Conservation (phyloP, 2,113 vertebrate species). For the Balaeniceps rex region DNA sequence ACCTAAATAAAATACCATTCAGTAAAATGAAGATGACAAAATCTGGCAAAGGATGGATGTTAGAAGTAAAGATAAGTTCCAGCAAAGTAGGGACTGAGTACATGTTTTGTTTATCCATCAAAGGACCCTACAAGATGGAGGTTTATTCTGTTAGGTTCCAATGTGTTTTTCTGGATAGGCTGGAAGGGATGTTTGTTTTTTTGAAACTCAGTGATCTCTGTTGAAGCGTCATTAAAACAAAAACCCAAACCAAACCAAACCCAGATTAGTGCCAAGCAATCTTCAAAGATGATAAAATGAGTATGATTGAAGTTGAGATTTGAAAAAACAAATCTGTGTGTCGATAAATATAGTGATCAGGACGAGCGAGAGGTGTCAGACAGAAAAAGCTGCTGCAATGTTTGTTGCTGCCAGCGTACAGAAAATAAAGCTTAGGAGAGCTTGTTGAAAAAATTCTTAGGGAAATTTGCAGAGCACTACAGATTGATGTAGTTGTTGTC, state of each 20-base stretch:
- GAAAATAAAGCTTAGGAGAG: conserved; percentile 1
- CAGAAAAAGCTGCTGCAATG: conserved; percentile 47
- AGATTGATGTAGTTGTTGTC: not conserved
- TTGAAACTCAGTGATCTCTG: not conserved
- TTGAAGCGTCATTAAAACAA: conserved; percentile 30
- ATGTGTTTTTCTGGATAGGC: not conserved
- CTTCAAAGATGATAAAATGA: conserved; percentile 21
- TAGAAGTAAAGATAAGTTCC: not conserved
- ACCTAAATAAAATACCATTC: not conserved
- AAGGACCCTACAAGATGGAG: not conserved
- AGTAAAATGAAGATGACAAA: not conserved
- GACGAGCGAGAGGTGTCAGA: conserved; percentile 34
- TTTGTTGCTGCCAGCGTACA: not conserved
- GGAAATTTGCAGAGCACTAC: not conserved
- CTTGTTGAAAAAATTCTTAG: not conserved
- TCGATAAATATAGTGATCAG: conserved; percentile 47
- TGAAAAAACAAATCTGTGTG: conserved; percentile 59
- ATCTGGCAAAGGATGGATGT: not conserved
- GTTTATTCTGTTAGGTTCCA: not conserved
- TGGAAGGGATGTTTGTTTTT: conserved; percentile 5
- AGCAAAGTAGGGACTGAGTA: not conserved
- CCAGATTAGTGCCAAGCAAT: conserved; percentile 21
- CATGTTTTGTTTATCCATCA: not conserved
- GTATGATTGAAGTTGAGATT: conserved; percentile 13
- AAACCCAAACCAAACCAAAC: conserved; percentile 1